These are phyloP conservation scores for Hypomesus transpacificus DNA, from an alignment of 2,113 vertebrate species.

Conservation along the genomic window DNA sequence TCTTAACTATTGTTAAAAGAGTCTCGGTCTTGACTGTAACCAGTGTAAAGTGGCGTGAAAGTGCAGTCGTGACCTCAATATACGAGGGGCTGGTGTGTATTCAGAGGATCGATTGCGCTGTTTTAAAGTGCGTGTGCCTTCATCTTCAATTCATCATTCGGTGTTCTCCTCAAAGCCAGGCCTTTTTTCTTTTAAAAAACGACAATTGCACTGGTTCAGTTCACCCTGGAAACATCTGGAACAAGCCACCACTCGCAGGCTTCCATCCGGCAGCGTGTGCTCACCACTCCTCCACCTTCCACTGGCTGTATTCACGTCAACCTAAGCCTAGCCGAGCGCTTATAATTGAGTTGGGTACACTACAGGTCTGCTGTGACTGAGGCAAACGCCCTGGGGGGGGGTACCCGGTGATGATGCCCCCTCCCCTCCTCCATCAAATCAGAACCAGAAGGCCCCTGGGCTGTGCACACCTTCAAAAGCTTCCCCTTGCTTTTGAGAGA, in stretches of 20 bases:
- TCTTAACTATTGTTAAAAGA: conserved; percentile 23
- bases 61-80: conserved; percentile 42
- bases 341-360: too few relatives aligned
- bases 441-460: conserved; percentile 55
- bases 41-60: conserved; percentile 45
- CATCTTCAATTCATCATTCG: background rate
- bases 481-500: conserved; percentile 51
- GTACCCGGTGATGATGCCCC: background rate
- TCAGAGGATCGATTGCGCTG: background rate
- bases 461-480: conserved; percentile 62
- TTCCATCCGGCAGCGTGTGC: too few relatives aligned
- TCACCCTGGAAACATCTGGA: too few relatives aligned
- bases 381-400: background rate
- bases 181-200: too few relatives aligned
- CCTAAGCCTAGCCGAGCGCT: too few relatives aligned
- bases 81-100: background rate
- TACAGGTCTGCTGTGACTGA: background rate
- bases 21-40: conserved; percentile 46
- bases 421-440: conserved; percentile 63
- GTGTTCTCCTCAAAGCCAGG: too few relatives aligned
- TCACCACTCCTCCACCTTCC: too few relatives aligned
- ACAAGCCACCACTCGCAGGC: too few relatives aligned
- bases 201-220: too few relatives aligned
- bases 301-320: too few relatives aligned
- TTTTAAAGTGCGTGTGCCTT: conserved; percentile 2